Percentiles rank a stretch among this genome's conserved stretches.
These are phyloP conservation scores for Pogonocherus hispidulus DNA, from an alignment of 2,888 invertebrate species.

Conservation along the genomic window DNA sequence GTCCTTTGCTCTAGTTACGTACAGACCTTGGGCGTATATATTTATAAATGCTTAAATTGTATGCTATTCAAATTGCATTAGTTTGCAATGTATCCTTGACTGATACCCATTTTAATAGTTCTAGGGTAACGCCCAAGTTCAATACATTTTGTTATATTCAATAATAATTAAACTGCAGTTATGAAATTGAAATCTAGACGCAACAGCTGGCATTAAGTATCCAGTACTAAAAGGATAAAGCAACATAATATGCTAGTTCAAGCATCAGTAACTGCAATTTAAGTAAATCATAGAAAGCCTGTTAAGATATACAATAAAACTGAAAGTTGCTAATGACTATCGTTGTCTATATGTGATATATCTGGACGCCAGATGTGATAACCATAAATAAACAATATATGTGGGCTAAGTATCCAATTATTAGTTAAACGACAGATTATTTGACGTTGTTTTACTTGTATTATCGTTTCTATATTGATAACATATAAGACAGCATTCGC, in stretches of 20 bases:
- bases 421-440: too few relatives aligned
- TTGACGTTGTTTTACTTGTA: too few relatives aligned
- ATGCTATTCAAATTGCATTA: conserved; percentile 11
- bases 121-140: conserved; percentile 18
- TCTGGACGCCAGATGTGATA: conserved; percentile 26
- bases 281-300: conserved; percentile 34
- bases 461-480: too few relatives aligned
- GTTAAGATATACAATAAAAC: conserved; percentile 26
- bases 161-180: conserved; percentile 2
- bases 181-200: neutral
- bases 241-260: conserved; percentile 6
- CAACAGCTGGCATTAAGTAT: neutral
- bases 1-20: conserved; percentile 13
- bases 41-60: neutral
- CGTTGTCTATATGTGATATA: conserved; percentile 5
- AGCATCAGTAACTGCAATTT: conserved; percentile 21
- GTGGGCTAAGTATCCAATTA: too few relatives aligned
- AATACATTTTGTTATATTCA: neutral
- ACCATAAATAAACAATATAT: too few relatives aligned
- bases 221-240: neutral
- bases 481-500: too few relatives aligned
- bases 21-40: neutral
- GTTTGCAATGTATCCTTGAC: conserved; percentile 17
- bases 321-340: conserved; percentile 29
- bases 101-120: conserved; percentile 9